Evolutionary conservation across 1,140 invertebrate species (phyloP), one percentile per base, ranked within the genome.

Genomic region (Saccostrea echinata): DNA sequence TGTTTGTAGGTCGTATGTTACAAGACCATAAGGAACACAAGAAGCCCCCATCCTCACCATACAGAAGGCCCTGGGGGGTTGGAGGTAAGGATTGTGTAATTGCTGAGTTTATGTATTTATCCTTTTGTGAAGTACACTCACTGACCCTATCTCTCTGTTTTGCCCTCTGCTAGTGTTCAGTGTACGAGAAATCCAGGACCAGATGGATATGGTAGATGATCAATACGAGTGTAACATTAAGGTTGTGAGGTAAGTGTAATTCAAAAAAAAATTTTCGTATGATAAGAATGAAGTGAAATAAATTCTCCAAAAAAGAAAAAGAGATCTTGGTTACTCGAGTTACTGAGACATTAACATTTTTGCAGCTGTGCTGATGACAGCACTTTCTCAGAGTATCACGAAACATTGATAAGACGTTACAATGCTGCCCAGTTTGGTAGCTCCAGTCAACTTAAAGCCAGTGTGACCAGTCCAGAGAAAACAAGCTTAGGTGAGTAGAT

Each of bases 41-140:
- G 93, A 97, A 97, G 94, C 96, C 96, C n/a, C 96, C 94, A 57
- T 94, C 96, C 0, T 96, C 96, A 88, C 92, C 95, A 18, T 97
- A 97, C 93, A 96, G 96, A 91, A 93, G 98, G 86, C 98, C 98
- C 0, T 97, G 97, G 91, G 98, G 97, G 0, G 97, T 98, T 84
- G 98, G 97, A 13, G 97, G 98, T 95, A 91, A 87, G 86, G 21
- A 33, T 84, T 43, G 43, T 43, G 43, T 43, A 9, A 9, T 43
- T 43, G 9, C 43, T 6, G 43, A 2, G 43, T 43, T 43, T 43
- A 43, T 43, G 43, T 43, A 43, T 4, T 3, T 43, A 43, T 1
- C 4, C 43, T 8, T 43, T 43, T 2, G 4, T 43, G 9, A 4
- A 43, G 4, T 43, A 6, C 43, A 43, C 43, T 6, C 43, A 43